Base-by-base conservation (phyloP, 2,888 invertebrate species). In the Micoletzkya japonica region DNA sequence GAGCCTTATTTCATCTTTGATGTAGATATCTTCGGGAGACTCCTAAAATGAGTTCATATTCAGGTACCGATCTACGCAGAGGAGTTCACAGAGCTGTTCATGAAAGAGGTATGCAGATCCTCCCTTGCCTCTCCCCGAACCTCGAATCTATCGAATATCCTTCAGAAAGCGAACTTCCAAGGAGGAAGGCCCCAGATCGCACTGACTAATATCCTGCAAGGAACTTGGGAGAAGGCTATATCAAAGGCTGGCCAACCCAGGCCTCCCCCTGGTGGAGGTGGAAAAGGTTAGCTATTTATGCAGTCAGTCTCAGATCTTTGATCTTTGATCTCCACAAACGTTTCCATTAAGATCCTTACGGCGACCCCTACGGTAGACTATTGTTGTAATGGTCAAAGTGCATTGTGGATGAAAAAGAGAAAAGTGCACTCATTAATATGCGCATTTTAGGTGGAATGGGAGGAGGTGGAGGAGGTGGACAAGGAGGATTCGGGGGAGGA, bases 61-160 rank as follows among this genome's bases (percentile, higher is more conserved):
- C 30, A 66, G 66, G 66, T 78, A 30, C 83, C 83, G 0, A 79
- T 83, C 20, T 82, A 82, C 69, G 82, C 78, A 0, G 73, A 79
- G 17, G 82, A 82, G 64, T 82, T 82, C 73, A 79, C 77, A 1
- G 76, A 81, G 30, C 63, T 82, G 20, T 82, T 82, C 73, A 76
- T 73, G 72, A 67, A 72, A 26, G 79, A 82, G 74, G 80, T 79
- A 37, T n/a, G n/a, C n/a, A n/a, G n/a, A n/a, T n/a, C n/a, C 14
- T 26, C 49, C 30, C 32, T 2, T 44, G 14, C 14, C 14, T 44
- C n/a, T 44, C 14, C 49, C 49, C 49, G 14, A 14, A 17, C n/a
- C 14, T 44, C 14, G 49, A n/a, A n/a, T n/a, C n/a, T n/a, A n/a
- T n/a, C 10, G 17, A 44, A 39, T n/a, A n/a, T n/a, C n/a, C n/a